Evolutionary conservation across 2,113 vertebrate genomes (phyloP).

Genomic region (Phodopus roborovskii): DNA sequence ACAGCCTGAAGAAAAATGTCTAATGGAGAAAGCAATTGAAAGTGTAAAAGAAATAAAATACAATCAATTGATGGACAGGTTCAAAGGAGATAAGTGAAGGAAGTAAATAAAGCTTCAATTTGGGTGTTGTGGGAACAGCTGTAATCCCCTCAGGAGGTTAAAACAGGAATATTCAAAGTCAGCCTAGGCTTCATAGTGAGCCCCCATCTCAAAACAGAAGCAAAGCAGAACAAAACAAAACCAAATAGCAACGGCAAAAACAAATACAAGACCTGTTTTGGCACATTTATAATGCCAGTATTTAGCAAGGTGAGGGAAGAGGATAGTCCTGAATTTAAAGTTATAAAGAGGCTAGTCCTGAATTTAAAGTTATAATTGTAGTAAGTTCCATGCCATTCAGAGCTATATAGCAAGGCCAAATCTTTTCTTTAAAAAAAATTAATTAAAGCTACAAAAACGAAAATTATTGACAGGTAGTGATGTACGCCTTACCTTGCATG

Average conservation of each 20-base stretch:
- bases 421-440: not conserved
- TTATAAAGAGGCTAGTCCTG: not conserved
- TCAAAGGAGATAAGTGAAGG: slow-evolving; percentile 9
- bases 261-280: not conserved
- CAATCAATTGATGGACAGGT: not conserved
- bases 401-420: not conserved
- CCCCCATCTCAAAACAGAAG: not conserved
- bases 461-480: not conserved
- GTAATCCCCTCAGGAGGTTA: too few relatives aligned
- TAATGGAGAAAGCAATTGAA: not conserved
- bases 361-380: not conserved
- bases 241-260: not conserved
- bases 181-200: not conserved
- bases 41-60: not conserved
- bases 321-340: not conserved
- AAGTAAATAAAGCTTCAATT: not conserved
- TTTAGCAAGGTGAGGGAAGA: not conserved
- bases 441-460: not conserved
- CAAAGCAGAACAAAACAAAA: not conserved
- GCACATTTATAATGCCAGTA: not conserved
- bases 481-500: not conserved
- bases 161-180: not conserved
- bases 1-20: not conserved
- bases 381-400: not conserved
- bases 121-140: not conserved